These are phyloP conservation scores for Apodemia duryi DNA, from an alignment of 2,888 invertebrate genomes.

Conservation along the genomic window DNA sequence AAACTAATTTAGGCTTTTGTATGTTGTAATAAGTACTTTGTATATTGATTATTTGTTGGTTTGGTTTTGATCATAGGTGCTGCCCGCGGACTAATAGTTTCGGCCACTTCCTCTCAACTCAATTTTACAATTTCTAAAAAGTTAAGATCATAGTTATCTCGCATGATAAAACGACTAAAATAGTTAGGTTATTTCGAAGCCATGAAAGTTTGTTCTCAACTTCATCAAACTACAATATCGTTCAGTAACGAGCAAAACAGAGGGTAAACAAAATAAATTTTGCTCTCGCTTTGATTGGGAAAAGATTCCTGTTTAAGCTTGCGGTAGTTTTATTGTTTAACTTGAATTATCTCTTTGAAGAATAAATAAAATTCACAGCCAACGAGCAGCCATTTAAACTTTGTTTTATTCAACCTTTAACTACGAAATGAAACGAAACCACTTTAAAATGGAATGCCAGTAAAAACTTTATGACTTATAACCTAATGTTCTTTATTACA, in stretches of 20 bases:
- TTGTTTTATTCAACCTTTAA: conserved; percentile 8
- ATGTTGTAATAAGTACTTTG: too few species aligned
- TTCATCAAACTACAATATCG: conserved; percentile 12
- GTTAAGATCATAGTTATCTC: too few species aligned
- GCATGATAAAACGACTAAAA: not conserved
- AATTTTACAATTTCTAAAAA: too few species aligned
- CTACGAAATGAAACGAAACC: conserved; percentile 1
- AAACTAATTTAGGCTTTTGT: too few species aligned
- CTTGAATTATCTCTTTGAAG: conserved; percentile 11
- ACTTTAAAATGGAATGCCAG: not conserved
- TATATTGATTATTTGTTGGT: too few species aligned
- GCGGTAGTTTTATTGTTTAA: conserved; percentile 8
- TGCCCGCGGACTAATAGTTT: too few species aligned
- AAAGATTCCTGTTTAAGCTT: conserved; percentile 12
- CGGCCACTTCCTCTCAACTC: too few species aligned
- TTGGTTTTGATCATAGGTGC: too few species aligned
- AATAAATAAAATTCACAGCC: not conserved
- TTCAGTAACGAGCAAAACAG: conserved; percentile 6
- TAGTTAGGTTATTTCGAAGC: not conserved
- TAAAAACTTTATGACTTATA: not conserved
- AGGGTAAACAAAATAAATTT: conserved; percentile 5
- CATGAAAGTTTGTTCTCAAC: not conserved
- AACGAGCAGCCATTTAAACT: conserved; percentile 6
- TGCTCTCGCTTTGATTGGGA: conserved; percentile 9
- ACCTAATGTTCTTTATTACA: too few species aligned